Evolutionary conservation across 2,797 vertebrate species (phyloP), one percentile per base, ranked within the genome.

Genomic region (Crocodylus rhombifer): DNA sequence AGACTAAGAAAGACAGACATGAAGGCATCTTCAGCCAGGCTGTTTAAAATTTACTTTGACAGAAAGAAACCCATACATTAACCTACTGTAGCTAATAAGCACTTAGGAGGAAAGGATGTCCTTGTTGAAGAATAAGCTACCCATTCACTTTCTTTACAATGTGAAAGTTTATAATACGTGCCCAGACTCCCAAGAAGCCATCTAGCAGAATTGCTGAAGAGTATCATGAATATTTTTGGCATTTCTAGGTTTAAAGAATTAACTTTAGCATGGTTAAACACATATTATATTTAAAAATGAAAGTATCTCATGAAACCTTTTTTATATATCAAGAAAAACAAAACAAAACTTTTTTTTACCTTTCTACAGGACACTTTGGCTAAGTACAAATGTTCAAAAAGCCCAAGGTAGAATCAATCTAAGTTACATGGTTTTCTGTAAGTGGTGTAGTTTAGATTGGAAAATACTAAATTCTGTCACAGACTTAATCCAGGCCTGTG

Each of bases 121-220:
- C 9, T 18, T 30, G 82, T 82, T 56, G 79, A 93, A 92, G 74
- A 89, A 86, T 95, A 86, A 94, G 60, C 4, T 10, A 51, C 42
- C 42, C 42, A 51, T 51, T 76, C 30, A 58, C 9, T 55, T 56
- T 73, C 16, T 25, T 90, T 74, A 55, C 86, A 51, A 62, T 62
- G 26, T 26, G 61, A 25, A 5, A 62, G 23, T 8, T 90, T 30
- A 71, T 28, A 1, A 6, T 82, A 74, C 78, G 36, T 0, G 2
- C 33, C 0, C 1, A 91, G 75, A 58, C 88, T 92, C 94, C 61
- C 76, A 86, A 76, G 33, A 94, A 94, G 63, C 9, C 67, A 25
- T 51, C 26, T 51, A 51, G 42, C 13, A 81, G 33, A 5, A 75
- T 30, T 58, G 55, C 25, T 63, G n/a, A 16, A 58, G 92, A 88